Evolutionary conservation across 2,113 vertebrate genomes (phyloP).

Genomic region (Toxostoma redivivum): DNA sequence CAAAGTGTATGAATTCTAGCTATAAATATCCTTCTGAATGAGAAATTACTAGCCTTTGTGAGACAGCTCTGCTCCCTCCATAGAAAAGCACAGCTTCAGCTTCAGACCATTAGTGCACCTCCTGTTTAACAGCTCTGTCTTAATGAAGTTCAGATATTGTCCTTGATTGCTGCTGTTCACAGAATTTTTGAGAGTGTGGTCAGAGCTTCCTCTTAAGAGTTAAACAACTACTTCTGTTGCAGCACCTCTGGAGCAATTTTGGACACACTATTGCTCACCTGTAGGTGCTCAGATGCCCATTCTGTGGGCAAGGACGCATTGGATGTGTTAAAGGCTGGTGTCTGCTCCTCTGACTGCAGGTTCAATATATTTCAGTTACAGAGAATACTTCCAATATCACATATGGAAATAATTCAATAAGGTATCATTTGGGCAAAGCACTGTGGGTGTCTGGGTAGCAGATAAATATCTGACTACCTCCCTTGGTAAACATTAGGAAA

Average conservation of each 20-base stretch:
- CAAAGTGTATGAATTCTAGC: not conserved
- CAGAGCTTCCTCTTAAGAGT: not conserved
- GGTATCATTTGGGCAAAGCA: not conserved
- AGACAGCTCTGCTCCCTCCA: not conserved
- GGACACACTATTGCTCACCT: not conserved
- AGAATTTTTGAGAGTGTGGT: not conserved
- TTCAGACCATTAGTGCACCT: not conserved
- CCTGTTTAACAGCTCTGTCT: not conserved
- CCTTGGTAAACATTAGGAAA: not conserved
- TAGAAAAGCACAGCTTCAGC: not conserved
- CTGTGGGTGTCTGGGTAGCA: not conserved
- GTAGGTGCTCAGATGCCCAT: not conserved
- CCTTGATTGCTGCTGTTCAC: not conserved
- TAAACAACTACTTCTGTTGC: not conserved
- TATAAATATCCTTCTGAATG: not conserved
- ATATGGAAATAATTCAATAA: not conserved
- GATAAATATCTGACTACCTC: not conserved
- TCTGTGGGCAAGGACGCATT: too few relatives aligned
- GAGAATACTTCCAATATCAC: not conserved
- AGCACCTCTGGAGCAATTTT: not conserved
- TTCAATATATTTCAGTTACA: not conserved
- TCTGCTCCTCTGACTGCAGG: not conserved
- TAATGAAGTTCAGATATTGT: not conserved
- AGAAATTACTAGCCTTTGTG: not conserved
- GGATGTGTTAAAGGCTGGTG: not conserved